A percentile compares a stretch with the other conserved stretches of the same genome.
Evolutionary conservation across 2,888 invertebrate species (phyloP).

Genomic region (Agrotis puta): DNA sequence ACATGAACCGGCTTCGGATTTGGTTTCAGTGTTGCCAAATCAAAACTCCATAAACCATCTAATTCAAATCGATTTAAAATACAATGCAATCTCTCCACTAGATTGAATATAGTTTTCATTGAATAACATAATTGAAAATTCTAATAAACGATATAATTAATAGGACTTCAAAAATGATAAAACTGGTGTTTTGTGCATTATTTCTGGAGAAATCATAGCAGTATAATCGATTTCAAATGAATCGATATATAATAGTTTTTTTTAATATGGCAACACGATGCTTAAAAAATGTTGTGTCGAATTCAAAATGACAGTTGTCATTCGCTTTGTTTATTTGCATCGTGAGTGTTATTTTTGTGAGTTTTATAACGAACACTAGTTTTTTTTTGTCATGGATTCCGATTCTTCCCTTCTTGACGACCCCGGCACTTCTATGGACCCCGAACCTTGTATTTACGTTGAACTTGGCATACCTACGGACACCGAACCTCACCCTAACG

Average conservation of each 20-base stretch:
- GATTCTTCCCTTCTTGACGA: constrained; percentile 16
- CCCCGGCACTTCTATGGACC: constrained; percentile 6
- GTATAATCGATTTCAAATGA: neutral
- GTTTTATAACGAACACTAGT: neutral
- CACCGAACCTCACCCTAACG: constrained; percentile 3
- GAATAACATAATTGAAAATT: neutral
- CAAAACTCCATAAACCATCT: neutral
- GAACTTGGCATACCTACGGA: constrained; percentile 12
- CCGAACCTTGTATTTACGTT: constrained; percentile 5
- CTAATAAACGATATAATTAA: neutral
- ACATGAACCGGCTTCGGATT: too few species aligned
- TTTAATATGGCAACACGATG: neutral
- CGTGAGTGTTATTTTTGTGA: neutral
- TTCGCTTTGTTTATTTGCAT: constrained; percentile 1
- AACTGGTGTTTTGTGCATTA: neutral
- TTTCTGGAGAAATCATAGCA: neutral
- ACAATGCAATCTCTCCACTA: neutral
- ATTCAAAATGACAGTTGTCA: constrained; percentile 1
- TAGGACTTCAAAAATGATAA: neutral
- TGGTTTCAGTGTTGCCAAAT: too few species aligned
- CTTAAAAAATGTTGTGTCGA: neutral
- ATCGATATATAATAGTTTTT: neutral
- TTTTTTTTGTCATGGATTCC: constrained; percentile 8
- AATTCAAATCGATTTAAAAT: neutral
- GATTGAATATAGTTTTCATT: neutral